phyloP scores from a whole-genome alignment of 2,888 invertebrate species.

The Drosophila atroscutellata region DNA sequence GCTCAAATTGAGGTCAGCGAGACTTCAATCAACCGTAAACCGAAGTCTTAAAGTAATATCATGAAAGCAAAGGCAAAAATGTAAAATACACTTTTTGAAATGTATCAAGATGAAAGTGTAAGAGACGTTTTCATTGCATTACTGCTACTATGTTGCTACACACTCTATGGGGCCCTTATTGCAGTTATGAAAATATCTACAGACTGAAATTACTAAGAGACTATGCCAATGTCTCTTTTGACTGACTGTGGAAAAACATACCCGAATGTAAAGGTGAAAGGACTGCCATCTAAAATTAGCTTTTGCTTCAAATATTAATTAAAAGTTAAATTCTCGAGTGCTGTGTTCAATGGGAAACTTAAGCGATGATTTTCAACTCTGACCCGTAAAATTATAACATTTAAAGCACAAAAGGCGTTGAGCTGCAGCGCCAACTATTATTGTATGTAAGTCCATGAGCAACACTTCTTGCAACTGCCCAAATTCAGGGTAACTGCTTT shows the following conservation, averaged over 20 bases:
- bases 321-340: neutral
- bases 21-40: constrained; percentile 35
- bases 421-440: constrained; percentile 8
- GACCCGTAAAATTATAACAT: neutral
- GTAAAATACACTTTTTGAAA: constrained; percentile 33
- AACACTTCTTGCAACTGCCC: constrained; percentile 12
- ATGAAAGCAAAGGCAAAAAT: constrained; percentile 26
- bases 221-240: constrained; percentile 1
- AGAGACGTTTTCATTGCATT: constrained; percentile 13
- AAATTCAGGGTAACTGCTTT: constrained; percentile 35
- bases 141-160: constrained; percentile 22
- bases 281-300: neutral
- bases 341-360: neutral
- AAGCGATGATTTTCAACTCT: constrained; percentile 4
- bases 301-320: constrained; percentile 31
- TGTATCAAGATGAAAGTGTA: constrained; percentile 10
- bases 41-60: constrained; percentile 24
- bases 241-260: neutral
- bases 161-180: constrained; percentile 3
- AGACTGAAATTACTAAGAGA: neutral
- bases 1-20: constrained; percentile 29
- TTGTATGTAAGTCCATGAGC: constrained; percentile 14
- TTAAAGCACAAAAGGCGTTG: constrained; percentile 20
- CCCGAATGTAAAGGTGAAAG: constrained; percentile 7
- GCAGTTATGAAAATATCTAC: neutral